Conservation (phyloP, 1,140 invertebrate species). For the Globodera ellingtonae region DNA sequence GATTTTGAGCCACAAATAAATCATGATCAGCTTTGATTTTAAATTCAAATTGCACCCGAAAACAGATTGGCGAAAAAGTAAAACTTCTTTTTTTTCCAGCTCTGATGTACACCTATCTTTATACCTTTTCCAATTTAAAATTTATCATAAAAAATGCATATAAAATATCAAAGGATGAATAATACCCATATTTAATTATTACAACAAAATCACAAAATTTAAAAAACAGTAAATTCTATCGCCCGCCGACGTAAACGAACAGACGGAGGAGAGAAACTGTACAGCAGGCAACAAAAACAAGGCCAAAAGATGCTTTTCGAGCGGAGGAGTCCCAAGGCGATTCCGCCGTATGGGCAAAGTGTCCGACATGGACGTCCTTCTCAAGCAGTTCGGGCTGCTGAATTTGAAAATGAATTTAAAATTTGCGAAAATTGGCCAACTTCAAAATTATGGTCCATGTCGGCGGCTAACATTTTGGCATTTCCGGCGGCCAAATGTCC, state of each 20-base stretch:
- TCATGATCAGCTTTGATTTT: too few species aligned
- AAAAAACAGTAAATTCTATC: not conserved
- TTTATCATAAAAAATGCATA: too few species aligned
- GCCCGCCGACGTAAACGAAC: not conserved
- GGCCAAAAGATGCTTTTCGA: too few species aligned
- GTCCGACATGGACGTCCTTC: not conserved
- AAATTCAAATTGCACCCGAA: too few species aligned
- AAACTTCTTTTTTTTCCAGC: too few species aligned
- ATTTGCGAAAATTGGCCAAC: not conserved
- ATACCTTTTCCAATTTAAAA: too few species aligned
- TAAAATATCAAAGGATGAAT: too few species aligned
- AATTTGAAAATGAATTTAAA: not conserved
- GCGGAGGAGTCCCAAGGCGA: constrained; percentile 4
- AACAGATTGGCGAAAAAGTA: too few species aligned
- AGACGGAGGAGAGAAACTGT: not conserved
- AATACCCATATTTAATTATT: not conserved
- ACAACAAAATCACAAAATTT: not conserved
- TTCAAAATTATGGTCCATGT: not conserved
- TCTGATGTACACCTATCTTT: too few species aligned
- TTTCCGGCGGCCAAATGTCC: constrained; percentile 11
- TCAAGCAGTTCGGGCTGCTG: not conserved
- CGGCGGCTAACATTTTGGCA: too few species aligned
- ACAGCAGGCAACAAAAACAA: not conserved
- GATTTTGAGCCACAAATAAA: too few species aligned
- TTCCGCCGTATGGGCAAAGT: constrained; percentile 4